Base-by-base conservation (phyloP, 2,888 invertebrate species). In the Koerneria pararmatus region DNA sequence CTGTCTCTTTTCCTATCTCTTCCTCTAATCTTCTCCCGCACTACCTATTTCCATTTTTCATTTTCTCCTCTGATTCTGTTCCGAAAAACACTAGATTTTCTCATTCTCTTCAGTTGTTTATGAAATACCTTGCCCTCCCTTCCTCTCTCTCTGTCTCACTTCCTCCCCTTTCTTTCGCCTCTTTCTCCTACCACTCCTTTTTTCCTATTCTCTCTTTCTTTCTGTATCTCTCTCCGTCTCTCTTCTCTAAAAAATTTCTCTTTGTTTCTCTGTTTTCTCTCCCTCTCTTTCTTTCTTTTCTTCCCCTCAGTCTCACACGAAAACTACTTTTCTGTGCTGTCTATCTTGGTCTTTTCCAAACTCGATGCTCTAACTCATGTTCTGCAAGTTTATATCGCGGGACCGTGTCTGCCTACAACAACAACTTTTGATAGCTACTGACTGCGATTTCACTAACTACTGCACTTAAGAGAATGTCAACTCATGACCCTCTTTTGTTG, bases 41-140 rank as follows among this genome's bases (percentile, higher is more conserved):
- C 53, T 22, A 15, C 37, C 57, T 22, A 34, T 32, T 32, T 24
- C 56, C 41, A 41, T 34, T 34, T n/a, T 4, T 24, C 34, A 37
- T 22, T 57, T 37, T 27, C 35, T 57, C 27, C 35, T 54, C 29
- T 57, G 57, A 57, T 37, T n/a, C 32, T 57, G 37, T 37, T 35
- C 35, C n/a, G 46, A 41, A 15, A 15, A n/a, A 11, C 11, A 41
- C 46, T 41, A n/a, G n/a, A 15, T n/a, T 41, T 41, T 11, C 11
- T 41, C 46, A 15, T 41, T 41, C 46, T n/a, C 11, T n/a, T 41
- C 46, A 41, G 11, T 41, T 41, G 11, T n/a, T 41, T n/a, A 19
- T 46, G 19, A 37, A 35, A 15, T 29, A 24, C 58, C 15, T 15
- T 59, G 29, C 3, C 29, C 31, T 22, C 48, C 46, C 11, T 41